Evolutionary conservation across 2,113 vertebrate genomes (phyloP), one percentile per base, ranked within the genome.

Genomic region (Macaca nemestrina): DNA sequence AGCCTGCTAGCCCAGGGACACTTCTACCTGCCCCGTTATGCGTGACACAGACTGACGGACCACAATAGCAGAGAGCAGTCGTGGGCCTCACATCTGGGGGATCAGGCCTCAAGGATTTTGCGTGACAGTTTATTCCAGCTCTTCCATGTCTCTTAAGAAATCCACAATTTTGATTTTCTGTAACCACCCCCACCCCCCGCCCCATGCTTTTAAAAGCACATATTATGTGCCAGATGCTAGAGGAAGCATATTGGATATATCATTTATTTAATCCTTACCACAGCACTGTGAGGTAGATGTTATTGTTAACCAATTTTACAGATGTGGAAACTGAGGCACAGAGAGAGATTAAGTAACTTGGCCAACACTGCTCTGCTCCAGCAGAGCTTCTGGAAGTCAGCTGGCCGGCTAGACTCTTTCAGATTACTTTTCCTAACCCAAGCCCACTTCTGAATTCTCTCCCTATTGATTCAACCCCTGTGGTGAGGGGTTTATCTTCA

Each of bases 311-410:
- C 27, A 93, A 68, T 86, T 92, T 88, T 90, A 88, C 23, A 80
- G 23, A 70, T 75, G 43, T 90, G 48, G 48, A 95, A 96, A 95
- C 30, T 40, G 85, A 97, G 87, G 80, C 67, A n/a, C 38, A 23
- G 64, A 96, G 61, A 96, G 61, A 86, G 22, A 17, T 68, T 59
- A 70, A 88, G 30, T 40, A 43, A 86, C 14, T 52, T 89, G 87
- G 80, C 45, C 40, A 35, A 38, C 35, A 67, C 40, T 48, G 59
- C 23, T 94, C 52, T 91, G 20, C n/a, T 81, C 57, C 64, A 88
- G 27, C 76, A 35, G 40, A 64, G 70, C 59, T 89, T 87, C 92
- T 81, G 27, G 64, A 97, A 86, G 57, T 89, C 88, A 86, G 22
- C 30, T 57, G 35, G 4, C 38, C 2, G 27, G 20, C 30, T 95